Percentiles rank a stretch among this genome's conserved stretches.
These are phyloP conservation scores for Boulengeromyrus knoepffleri DNA, from an alignment of 2,113 vertebrate genomes.

Conservation along the genomic window DNA sequence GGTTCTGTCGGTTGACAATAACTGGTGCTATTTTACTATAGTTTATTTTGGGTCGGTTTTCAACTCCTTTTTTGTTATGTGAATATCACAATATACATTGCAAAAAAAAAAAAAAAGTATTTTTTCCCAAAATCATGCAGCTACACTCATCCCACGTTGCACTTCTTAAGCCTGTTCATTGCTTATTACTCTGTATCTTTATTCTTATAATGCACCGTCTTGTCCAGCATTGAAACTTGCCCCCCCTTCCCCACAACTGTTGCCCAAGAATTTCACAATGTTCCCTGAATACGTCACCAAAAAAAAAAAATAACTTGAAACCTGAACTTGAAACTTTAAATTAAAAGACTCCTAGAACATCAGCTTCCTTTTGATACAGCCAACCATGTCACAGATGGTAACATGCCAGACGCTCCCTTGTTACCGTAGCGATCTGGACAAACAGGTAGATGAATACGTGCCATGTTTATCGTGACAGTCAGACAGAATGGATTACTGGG, in stretches of 20 bases:
- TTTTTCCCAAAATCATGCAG: not conserved
- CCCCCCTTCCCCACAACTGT: not conserved
- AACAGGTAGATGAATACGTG: not conserved
- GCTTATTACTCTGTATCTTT: not conserved
- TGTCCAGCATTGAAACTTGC: not conserved
- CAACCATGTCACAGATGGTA: not conserved
- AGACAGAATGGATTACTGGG: not conserved
- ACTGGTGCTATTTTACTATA: not conserved
- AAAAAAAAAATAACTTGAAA: not conserved
- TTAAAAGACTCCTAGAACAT: not conserved
- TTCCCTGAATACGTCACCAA: not conserved
- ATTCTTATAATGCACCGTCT: not conserved
- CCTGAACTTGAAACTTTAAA: not conserved
- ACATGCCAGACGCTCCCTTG: not conserved
- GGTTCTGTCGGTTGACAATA: not conserved
- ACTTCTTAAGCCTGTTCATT: not conserved
- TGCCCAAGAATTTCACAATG: not conserved
- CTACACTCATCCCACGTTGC: not conserved
- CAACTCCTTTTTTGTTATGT: not conserved
- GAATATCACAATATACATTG: not conserved
- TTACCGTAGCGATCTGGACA: not conserved
- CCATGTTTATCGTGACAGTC: not conserved
- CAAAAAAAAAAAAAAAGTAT: not conserved
- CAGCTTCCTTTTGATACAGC: not conserved
- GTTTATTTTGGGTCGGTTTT: not conserved